Percentiles rank a stretch among this genome's conserved stretches.
These are phyloP conservation scores for Latheticus oryzae DNA, from an alignment of 2,888 invertebrate species.

Conservation along the genomic window DNA sequence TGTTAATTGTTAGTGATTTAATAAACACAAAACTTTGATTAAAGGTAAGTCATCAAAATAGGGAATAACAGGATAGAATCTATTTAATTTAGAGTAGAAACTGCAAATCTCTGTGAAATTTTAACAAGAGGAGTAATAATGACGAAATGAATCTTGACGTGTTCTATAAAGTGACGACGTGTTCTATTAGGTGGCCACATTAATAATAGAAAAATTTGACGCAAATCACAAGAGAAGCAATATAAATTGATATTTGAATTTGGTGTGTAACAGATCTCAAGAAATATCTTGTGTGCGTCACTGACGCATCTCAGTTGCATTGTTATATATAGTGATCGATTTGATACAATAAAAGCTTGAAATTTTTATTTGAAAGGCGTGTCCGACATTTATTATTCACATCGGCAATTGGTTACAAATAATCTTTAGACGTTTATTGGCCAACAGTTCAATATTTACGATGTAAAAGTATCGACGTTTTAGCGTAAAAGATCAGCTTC, in stretches of 20 bases:
- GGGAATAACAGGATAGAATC: too few relatives aligned
- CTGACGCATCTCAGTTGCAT: too few relatives aligned
- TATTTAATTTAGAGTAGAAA: too few relatives aligned
- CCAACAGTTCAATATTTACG: conserved; percentile 11
- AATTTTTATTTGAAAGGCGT: conserved; percentile 3
- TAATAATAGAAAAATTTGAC: conserved; percentile 19
- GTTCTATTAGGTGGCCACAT: conserved; percentile 21
- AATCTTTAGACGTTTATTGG: conserved; percentile 18
- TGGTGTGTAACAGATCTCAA: too few relatives aligned
- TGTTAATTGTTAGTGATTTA: too few relatives aligned
- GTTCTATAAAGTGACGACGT: conserved; percentile 12
- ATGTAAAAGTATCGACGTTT: conserved; percentile 17
- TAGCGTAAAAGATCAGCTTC: conserved; percentile 11
- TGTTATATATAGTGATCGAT: too few relatives aligned
- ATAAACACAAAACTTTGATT: too few relatives aligned
- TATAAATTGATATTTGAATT: too few relatives aligned
- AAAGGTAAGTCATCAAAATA: too few relatives aligned
- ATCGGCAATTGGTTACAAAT: conserved; percentile 25
- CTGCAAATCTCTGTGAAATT: too few relatives aligned
- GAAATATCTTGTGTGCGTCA: too few relatives aligned
- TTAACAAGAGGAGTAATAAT: neutral
- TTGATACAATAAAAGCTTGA: conserved; percentile 5
- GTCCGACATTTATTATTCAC: conserved; percentile 11
- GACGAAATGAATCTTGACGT: conserved; percentile 8
- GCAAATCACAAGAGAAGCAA: conserved; percentile 2